phyloP scores from a whole-genome alignment of 64 coral and sea anemone genomes.

The Trachythela sp. region DNA sequence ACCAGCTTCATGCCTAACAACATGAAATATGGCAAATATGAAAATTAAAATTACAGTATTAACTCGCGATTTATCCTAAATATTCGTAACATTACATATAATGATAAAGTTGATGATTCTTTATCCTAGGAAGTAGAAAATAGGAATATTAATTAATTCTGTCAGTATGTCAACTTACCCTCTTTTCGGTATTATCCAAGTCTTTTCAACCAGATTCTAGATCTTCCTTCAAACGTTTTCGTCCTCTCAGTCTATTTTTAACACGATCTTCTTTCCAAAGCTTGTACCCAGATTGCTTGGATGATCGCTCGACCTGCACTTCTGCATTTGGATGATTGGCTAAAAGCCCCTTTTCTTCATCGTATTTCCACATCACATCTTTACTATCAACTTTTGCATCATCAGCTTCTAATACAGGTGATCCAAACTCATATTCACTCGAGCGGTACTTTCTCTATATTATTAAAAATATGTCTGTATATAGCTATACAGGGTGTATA shows the following conservation, averaged over 20 bases:
- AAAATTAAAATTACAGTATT: no score
- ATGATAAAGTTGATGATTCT: no score
- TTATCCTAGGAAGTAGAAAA: no score
- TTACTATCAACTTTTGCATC: neutral
- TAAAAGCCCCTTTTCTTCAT: neutral
- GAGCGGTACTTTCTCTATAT: neutral
- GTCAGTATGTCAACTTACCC: neutral
- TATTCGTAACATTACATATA: no score
- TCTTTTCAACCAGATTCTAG: neutral
- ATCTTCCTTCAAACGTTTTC: neutral
- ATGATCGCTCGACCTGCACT: neutral
- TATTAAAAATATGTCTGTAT: neutral
- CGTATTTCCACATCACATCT: neutral
- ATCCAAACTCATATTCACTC: neutral
- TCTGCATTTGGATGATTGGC: neutral
- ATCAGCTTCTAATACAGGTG: neutral
- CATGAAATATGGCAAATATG: no score
- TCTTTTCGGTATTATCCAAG: neutral
- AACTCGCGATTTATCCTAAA: neutral
- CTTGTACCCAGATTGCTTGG: neutral
- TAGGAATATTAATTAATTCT: neutral
- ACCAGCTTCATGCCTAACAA: no score
- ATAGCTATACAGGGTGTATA: no score
- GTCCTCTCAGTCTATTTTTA: neutral
- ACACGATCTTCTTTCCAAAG: neutral